Evolutionary conservation across 2,888 invertebrate species (phyloP).

Genomic region (Vanessa cardui): DNA sequence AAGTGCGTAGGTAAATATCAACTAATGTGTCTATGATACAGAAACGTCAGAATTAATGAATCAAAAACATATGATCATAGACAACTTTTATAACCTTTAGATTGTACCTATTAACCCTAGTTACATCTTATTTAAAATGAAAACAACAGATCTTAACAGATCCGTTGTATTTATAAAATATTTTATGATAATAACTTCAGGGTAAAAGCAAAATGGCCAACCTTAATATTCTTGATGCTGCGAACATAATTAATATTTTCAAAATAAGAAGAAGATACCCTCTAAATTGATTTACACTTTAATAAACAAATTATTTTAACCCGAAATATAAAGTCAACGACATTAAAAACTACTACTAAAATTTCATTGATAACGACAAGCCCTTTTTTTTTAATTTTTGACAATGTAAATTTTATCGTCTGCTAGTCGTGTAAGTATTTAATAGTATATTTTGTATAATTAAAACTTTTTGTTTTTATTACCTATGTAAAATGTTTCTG

Average conservation of each 20-base stretch:
- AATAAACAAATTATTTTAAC: not conserved
- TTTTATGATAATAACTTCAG: not conserved
- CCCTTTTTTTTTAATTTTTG: not conserved
- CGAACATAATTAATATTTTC: constrained; percentile 21
- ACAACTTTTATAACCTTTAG: constrained; percentile 9
- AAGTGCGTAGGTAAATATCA: constrained; percentile 38
- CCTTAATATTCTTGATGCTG: constrained; percentile 34
- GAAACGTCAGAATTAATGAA: constrained; percentile 24
- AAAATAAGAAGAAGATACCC: not conserved
- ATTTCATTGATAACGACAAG: not conserved
- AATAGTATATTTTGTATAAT: too few species aligned
- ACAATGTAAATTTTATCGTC: too few species aligned
- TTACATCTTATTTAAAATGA: not conserved
- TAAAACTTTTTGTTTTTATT: too few species aligned
- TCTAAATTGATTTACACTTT: not conserved
- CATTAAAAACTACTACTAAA: not conserved
- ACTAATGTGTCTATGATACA: constrained; percentile 17
- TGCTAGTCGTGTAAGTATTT: too few species aligned
- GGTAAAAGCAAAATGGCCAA: constrained; percentile 1
- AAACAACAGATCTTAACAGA: not conserved
- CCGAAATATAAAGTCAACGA: not conserved
- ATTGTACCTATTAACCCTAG: not conserved
- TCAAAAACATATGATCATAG: constrained; percentile 22
- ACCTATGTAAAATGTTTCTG: too few species aligned
- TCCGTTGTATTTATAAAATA: not conserved